Evolutionary conservation across 2,113 vertebrate genomes (phyloP), one percentile per base, ranked within the genome.

Genomic region (Cheirogaleus medius): DNA sequence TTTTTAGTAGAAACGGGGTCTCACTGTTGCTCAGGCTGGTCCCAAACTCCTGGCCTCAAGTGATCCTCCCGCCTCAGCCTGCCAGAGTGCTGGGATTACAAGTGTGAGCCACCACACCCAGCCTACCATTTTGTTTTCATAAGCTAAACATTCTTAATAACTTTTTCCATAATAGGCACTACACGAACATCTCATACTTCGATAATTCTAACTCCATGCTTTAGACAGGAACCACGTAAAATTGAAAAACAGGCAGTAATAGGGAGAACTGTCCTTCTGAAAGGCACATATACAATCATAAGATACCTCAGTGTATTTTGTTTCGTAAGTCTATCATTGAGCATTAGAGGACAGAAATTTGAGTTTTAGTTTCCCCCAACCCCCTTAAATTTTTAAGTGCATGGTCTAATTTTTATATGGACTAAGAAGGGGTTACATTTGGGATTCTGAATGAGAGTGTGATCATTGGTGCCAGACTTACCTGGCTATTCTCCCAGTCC

Each of bases 81-180:
- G 3, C 14, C 49, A 52, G 49, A 52, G 49, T 52, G 49, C 49
- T 52, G 15, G 49, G 49, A 52, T 52, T 52, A 52, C 49, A 52
- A 14, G 49, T 3, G 49, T 52, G 49, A 52, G 49, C 49, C 49
- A 52, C 49, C 49, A 15, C 49, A 15, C 14, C 49, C 49, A 52
- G 49, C 49, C 49, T 54, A 20, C 54, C 60, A 63, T 63, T 63
- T 56, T 56, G 54, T 56, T 56, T 56, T 56, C 17, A 8, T 56
- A 56, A 56, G 54, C 54, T 92, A 90, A 91, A 97, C 58, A 74
- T 86, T 91, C 15, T 47, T 91, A 66, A 39, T 80, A 87, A 27
- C 7, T 15, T 95, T 93, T 90, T 81, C 27, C 2, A 29, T 95
- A 68, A 60, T 66, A 34, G 29, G 0, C 32, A 91, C 71, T 81